These are phyloP conservation scores for Volucella zonaria DNA, from an alignment of 2,888 invertebrate species.

Conservation along the genomic window DNA sequence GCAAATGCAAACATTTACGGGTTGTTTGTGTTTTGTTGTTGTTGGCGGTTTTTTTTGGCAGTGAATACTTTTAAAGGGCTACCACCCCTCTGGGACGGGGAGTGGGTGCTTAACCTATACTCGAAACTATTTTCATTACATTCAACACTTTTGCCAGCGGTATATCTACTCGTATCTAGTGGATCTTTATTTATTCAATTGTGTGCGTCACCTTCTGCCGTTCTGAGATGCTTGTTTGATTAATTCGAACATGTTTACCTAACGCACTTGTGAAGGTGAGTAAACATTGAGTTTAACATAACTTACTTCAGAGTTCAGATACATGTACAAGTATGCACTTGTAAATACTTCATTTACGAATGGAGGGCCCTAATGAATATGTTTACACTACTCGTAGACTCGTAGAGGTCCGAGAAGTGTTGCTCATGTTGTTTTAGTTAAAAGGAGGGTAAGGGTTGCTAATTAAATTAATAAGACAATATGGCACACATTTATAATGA, in stretches of 20 bases:
- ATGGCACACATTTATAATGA: too few relatives aligned
- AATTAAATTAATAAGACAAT: conserved; percentile 9
- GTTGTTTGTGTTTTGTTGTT: conserved; percentile 24
- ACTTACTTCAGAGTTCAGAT: conserved; percentile 33
- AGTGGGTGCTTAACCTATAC: background rate
- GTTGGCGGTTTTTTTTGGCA: background rate
- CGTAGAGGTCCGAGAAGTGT: conserved; percentile 1
- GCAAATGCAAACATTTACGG: conserved; percentile 57
- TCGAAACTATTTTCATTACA: conserved; percentile 71
- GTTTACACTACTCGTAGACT: conserved; percentile 1
- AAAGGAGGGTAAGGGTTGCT: background rate
- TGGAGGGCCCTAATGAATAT: conserved; percentile 27
- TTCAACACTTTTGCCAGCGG: conserved; percentile 52
- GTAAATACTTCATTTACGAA: conserved; percentile 59
- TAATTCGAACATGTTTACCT: conserved; percentile 68
- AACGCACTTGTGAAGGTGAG: conserved; percentile 63
- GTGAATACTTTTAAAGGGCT: background rate
- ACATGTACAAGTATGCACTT: conserved; percentile 27
- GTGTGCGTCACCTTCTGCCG: conserved; percentile 61
- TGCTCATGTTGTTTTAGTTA: conserved; percentile 24
- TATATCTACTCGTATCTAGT: background rate
- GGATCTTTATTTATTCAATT: conserved; percentile 60
- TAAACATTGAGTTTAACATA: conserved; percentile 53
- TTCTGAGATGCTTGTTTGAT: conserved; percentile 64
- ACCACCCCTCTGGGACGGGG: background rate